A percentile compares a stretch with the other conserved stretches of the same genome.
phyloP scores from a whole-genome alignment of 2,797 vertebrate genomes.

The Clarias fuscus region DNA sequence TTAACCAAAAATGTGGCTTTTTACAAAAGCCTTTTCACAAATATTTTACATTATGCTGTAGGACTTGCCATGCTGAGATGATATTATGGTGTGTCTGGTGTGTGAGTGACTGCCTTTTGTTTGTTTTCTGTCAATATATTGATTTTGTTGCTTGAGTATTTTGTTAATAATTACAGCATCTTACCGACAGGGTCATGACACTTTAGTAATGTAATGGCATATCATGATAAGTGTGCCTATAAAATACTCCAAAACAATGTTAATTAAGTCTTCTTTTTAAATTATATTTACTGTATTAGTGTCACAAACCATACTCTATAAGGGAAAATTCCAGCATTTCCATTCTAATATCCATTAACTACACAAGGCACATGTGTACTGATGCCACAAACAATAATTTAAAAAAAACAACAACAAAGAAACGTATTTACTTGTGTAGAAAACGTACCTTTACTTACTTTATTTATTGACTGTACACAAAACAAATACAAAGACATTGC shows the following conservation, averaged over 20 bases:
- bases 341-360: background rate
- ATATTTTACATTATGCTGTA: background rate
- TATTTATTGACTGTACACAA: conserved; percentile 8
- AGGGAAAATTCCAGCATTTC: background rate
- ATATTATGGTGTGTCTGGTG: background rate
- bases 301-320: background rate
- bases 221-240: background rate
- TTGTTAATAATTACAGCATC: conserved; percentile 7
- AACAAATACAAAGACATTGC: background rate
- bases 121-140: background rate
- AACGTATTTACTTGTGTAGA: background rate
- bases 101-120: background rate
- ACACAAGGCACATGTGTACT: background rate
- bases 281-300: background rate
- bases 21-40: background rate
- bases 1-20: background rate
- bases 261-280: background rate
- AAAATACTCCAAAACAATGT: background rate
- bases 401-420: background rate
- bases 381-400: background rate
- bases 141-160: background rate
- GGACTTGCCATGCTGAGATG: background rate
- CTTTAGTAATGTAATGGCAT: background rate
- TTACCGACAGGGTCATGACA: background rate
- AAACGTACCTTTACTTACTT: background rate